Conservation (phyloP, 2,113 vertebrate genomes). For the Mola mola region DNA sequence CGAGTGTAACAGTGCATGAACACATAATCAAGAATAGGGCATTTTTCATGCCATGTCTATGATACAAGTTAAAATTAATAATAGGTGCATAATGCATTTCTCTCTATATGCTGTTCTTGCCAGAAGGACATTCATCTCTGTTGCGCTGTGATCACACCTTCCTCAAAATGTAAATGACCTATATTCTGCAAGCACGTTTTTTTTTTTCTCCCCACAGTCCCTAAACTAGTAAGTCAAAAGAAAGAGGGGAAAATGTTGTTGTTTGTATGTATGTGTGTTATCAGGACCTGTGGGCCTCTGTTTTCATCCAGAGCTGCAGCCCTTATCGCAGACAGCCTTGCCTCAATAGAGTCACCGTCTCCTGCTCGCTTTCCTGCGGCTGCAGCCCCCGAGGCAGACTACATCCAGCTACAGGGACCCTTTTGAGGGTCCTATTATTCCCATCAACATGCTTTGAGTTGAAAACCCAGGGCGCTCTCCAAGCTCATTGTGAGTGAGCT, state of each 20-base stretch:
- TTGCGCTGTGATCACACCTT: constrained; percentile 50
- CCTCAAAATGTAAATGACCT: constrained; percentile 75
- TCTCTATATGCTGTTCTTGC: constrained; percentile 39
- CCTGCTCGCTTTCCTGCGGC: constrained; percentile 31
- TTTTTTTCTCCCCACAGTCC: constrained; percentile 39
- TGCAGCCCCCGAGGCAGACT: constrained; percentile 41
- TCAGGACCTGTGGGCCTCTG: constrained; percentile 60
- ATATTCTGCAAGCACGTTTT: constrained; percentile 63
- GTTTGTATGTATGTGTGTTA: constrained; percentile 59
- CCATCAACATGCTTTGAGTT: constrained; percentile 45
- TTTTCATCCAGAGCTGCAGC: constrained; percentile 48
- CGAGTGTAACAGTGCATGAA: constrained; percentile 28
- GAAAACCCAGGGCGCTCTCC: constrained; percentile 63
- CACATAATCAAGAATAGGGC: constrained; percentile 1
- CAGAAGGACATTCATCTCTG: constrained; percentile 60
- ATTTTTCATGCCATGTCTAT: constrained; percentile 50
- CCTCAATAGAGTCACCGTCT: constrained; percentile 42
- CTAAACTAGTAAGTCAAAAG: constrained; percentile 52
- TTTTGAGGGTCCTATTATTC: constrained; percentile 56
- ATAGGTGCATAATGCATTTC: constrained; percentile 48
- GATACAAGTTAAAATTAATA: constrained; percentile 63
- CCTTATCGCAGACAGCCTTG: constrained; percentile 57
- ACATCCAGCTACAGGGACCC: constrained; percentile 45
- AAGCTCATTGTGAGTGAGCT: constrained; percentile 60
- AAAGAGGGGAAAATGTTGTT: constrained; percentile 48